These are phyloP conservation scores for Hoplodrina ambigua DNA, from an alignment of 2,888 invertebrate species.

Conservation along the genomic window DNA sequence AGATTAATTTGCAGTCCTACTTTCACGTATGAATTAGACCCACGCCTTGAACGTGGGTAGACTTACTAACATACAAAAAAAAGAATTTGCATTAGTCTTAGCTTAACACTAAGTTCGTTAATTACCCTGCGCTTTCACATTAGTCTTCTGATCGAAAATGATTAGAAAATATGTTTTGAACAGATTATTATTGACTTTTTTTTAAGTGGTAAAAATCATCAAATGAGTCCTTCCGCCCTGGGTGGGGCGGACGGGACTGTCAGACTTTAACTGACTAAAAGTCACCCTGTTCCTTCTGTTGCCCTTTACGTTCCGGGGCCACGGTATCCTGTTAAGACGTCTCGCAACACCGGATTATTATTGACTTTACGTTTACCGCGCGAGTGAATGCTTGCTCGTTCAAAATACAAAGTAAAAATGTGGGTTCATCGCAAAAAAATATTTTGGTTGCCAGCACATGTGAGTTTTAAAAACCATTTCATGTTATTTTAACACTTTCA, in stretches of 20 bases:
- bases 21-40: slow-evolving; percentile 45
- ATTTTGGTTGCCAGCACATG: neutral
- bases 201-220: too few species aligned
- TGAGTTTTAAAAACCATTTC: neutral
- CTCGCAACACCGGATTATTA: too few species aligned
- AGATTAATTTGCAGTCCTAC: slow-evolving; percentile 44
- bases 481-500: neutral
- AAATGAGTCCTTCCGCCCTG: too few species aligned
- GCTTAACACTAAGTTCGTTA: neutral
- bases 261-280: too few species aligned
- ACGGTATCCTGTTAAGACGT: too few species aligned
- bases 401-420: slow-evolving; percentile 10
- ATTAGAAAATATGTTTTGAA: neutral
- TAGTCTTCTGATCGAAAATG: neutral
- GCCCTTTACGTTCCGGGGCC: too few species aligned
- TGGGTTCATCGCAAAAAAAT: neutral
- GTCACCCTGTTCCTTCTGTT: too few species aligned
- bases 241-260: too few species aligned
- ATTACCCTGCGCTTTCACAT: neutral
- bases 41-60: slow-evolving; percentile 27
- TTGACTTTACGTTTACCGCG: neutral
- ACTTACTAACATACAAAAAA: slow-evolving; percentile 29
- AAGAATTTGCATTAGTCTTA: neutral
- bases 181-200: too few species aligned
- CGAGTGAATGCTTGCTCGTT: slow-evolving; percentile 27